Conservation (phyloP, 2,888 invertebrate species). For the Drosophila dives region DNA sequence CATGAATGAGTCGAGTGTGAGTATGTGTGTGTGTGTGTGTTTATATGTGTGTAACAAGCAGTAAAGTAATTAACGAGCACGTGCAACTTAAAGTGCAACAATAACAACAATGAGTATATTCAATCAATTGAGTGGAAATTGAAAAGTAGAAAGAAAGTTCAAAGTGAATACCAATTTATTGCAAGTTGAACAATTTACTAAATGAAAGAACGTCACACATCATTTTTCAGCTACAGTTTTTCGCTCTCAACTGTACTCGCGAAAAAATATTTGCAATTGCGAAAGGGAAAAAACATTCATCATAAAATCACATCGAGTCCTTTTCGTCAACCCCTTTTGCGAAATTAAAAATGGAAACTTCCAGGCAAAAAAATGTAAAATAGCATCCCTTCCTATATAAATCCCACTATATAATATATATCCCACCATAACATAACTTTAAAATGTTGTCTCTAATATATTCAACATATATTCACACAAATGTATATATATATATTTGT, state of each 20-base stretch:
- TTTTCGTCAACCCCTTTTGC: neutral
- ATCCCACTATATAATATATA: neutral
- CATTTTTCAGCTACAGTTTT: neutral
- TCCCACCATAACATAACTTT: neutral
- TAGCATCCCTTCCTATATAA: neutral
- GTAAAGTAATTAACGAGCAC: constrained; percentile 66
- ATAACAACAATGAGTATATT: constrained; percentile 23
- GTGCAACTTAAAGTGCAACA: constrained; percentile 58
- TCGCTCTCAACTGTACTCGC: neutral
- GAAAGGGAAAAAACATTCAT: neutral
- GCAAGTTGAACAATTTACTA: constrained; percentile 8
- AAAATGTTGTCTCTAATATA: neutral
- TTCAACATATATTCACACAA: neutral
- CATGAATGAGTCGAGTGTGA: constrained; percentile 6
- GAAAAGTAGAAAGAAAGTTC: constrained; percentile 22
- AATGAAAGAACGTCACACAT: neutral
- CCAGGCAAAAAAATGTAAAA: neutral
- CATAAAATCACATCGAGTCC: neutral
- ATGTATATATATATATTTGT: neutral
- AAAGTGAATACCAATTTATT: constrained; percentile 40
- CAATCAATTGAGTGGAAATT: constrained; percentile 44
- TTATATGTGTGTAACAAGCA: constrained; percentile 9
- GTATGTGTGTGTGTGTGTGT: neutral
- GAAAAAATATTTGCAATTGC: neutral
- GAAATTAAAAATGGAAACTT: neutral